Conservation (phyloP, 2,888 invertebrate genomes). For the Ophion ellenae region DNA sequence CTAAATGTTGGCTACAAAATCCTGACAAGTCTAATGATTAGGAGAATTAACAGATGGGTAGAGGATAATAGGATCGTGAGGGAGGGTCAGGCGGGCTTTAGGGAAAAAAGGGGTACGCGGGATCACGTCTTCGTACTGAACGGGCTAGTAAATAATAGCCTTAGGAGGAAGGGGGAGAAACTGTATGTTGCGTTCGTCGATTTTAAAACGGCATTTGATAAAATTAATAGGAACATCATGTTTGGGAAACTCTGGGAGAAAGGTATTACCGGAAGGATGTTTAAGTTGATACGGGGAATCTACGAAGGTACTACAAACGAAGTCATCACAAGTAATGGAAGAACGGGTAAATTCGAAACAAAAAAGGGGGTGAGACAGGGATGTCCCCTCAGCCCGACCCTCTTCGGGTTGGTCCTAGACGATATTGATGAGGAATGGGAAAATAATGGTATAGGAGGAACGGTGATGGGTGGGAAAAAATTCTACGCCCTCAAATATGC, state of each 20-base stretch:
- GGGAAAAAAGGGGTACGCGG: conserved; percentile 16
- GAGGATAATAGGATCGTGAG: conserved; percentile 23
- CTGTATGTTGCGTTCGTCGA: conserved; percentile 19
- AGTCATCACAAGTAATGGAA: conserved; percentile 3
- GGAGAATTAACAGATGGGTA: conserved; percentile 12
- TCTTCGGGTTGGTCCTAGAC: conserved; percentile 37
- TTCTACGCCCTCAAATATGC: conserved; percentile 28
- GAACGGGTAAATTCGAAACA: conserved; percentile 31
- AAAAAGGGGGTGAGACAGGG: conserved; percentile 45
- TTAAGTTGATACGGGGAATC: conserved; percentile 28
- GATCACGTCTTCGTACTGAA: conserved; percentile 29
- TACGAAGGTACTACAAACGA: conserved; percentile 52
- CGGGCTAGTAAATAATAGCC: conserved; percentile 19
- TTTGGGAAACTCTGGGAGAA: conserved; percentile 32
- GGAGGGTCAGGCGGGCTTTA: conserved; percentile 34
- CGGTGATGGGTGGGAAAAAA: conserved; percentile 12
- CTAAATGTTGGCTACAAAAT: conserved; percentile 6
- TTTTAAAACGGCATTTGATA: conserved; percentile 34
- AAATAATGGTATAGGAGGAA: conserved; percentile 2
- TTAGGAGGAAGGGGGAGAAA: conserved; percentile 6
- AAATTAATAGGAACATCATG: conserved; percentile 11
- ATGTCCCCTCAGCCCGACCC: conserved; percentile 32
- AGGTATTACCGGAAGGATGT: conserved; percentile 28
- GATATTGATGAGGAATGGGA: conserved; percentile 14
- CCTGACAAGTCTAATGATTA: conserved; percentile 12